Conservation (phyloP, 2,888 invertebrate genomes). For the Callinectes sapidus region DNA sequence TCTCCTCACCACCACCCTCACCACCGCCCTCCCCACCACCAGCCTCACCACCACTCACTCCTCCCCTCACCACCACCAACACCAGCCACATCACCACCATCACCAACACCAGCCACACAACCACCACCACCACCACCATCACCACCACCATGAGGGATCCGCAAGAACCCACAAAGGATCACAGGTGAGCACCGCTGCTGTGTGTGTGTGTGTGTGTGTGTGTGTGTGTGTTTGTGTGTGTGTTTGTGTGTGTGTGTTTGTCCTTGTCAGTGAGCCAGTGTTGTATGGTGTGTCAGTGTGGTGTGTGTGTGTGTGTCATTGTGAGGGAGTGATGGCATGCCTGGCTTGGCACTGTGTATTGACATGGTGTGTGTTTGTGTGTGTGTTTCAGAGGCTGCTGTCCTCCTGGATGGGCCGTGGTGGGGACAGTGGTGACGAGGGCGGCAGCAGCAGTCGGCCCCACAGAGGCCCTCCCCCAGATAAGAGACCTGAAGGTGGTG, state of each 20-base stretch:
- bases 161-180: not conserved
- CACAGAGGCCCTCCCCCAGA: not conserved
- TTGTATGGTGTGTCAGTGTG: not conserved
- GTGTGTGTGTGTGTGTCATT: not conserved
- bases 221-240: not conserved
- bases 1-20: slow-evolving; percentile 53
- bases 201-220: not conserved
- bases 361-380: no score
- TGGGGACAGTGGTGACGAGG: slow-evolving; percentile 52
- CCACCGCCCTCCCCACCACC: slow-evolving; percentile 51
- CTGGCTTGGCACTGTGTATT: not conserved
- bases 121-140: not conserved
- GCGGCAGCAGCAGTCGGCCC: not conserved
- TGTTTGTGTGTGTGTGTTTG: not conserved
- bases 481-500: slow-evolving; percentile 11
- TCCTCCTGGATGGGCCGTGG: slow-evolving; percentile 18
- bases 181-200: not conserved
- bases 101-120: slow-evolving; percentile 45
- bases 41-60: slow-evolving; percentile 51
- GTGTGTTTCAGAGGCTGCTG: slow-evolving; percentile 42
- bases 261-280: not conserved
- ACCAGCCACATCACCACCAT: slow-evolving; percentile 5
- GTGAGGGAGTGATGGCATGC: not conserved
- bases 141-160: not conserved
- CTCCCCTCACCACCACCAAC: slow-evolving; percentile 41